Evolutionary conservation across 2,113 vertebrate genomes (phyloP).

Genomic region (Lepus timidus): DNA sequence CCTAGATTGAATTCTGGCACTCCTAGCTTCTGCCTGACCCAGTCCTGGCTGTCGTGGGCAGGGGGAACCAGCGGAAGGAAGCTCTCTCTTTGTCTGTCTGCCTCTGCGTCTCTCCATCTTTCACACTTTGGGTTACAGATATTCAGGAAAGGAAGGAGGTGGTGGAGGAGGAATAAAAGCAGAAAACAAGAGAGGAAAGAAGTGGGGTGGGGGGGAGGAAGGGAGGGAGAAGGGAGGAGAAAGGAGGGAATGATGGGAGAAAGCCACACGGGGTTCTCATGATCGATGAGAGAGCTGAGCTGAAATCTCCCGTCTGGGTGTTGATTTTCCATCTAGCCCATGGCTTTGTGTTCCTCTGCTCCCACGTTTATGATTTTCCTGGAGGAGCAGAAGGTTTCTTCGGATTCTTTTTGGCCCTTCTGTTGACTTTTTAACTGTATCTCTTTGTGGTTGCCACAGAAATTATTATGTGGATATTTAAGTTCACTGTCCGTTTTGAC

Average conservation of each 20-base stretch:
- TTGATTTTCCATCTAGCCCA: constrained; percentile 20
- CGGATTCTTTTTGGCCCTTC: not conserved
- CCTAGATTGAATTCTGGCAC: no score
- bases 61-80: no score
- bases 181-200: not conserved
- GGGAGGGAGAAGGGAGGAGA: no score
- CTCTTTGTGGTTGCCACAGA: not conserved
- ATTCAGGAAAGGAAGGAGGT: not conserved
- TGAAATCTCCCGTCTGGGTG: not conserved
- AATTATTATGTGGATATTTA: constrained; percentile 4
- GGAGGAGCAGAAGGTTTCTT: not conserved
- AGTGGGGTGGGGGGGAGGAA: no score
- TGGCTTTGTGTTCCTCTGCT: not conserved
- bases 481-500: not conserved
- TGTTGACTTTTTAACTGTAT: not conserved
- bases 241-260: not conserved
- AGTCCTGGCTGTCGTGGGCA: no score
- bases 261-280: not conserved
- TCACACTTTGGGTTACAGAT: not conserved
- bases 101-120: no score
- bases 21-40: no score
- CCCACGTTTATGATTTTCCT: not conserved
- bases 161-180: not conserved
- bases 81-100: no score
- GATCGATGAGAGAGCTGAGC: not conserved